Percentiles rank a stretch among this genome's conserved stretches.
These are phyloP conservation scores for Aythya fuligula DNA, from an alignment of 2,797 vertebrate species.

Conservation along the genomic window DNA sequence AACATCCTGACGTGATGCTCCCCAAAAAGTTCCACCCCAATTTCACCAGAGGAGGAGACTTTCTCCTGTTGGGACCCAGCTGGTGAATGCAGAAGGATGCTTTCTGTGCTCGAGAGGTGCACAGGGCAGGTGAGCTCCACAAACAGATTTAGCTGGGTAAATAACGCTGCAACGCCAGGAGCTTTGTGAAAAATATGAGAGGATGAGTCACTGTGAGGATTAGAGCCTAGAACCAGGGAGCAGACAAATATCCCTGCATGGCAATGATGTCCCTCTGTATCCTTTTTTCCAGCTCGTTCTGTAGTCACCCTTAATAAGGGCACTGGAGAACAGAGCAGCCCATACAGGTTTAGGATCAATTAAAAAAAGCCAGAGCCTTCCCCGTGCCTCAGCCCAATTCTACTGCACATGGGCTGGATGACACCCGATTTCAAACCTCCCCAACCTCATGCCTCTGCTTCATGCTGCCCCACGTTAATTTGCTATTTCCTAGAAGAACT, in stretches of 20 bases:
- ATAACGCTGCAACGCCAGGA: neutral
- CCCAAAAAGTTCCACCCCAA: neutral
- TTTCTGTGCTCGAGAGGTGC: neutral
- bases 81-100: neutral
- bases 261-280: neutral
- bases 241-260: neutral
- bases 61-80: neutral
- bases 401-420: neutral
- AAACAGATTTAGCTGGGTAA: neutral
- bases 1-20: neutral
- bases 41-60: neutral
- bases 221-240: neutral
- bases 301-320: neutral
- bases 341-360: neutral
- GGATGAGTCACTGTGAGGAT: conserved; percentile 26
- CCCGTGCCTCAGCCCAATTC: neutral
- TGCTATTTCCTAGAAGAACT: conserved; percentile 46
- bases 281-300: neutral
- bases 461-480: neutral
- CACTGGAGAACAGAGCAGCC: neutral
- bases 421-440: neutral
- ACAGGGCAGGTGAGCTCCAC: neutral
- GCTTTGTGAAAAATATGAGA: neutral
- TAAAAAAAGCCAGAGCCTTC: neutral
- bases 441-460: conserved; percentile 1